Percentiles rank a stretch among this genome's conserved stretches.
Evolutionary conservation across 2,113 vertebrate species (phyloP).

Genomic region (Hypanus sabinus): DNA sequence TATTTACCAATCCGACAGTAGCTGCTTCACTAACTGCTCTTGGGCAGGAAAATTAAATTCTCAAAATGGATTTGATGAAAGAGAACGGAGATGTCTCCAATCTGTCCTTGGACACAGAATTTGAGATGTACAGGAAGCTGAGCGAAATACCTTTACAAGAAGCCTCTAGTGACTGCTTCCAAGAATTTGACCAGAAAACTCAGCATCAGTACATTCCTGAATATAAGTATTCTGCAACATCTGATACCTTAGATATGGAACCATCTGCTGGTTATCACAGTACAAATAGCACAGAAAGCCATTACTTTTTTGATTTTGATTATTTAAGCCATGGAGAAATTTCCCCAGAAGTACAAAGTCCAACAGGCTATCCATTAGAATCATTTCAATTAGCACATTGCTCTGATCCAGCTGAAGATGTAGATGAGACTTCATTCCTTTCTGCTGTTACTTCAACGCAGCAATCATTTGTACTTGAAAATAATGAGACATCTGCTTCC

Average conservation of each 20-base stretch:
- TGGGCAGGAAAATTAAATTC: conserved; percentile 39
- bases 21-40: background rate
- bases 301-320: background rate
- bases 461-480: background rate
- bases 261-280: background rate
- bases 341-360: background rate
- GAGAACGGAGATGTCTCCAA: conserved; percentile 41
- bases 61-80: conserved; percentile 41
- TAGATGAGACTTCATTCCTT: background rate
- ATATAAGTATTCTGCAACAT: background rate
- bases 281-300: background rate
- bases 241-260: background rate
- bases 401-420: background rate
- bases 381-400: background rate
- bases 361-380: background rate
- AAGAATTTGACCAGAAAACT: background rate
- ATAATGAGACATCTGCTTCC: background rate
- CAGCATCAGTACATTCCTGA: background rate
- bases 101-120: conserved; percentile 43
- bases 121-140: conserved; percentile 40
- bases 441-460: conserved; percentile 27
- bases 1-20: background rate
- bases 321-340: background rate
- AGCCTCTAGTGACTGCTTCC: conserved; percentile 36
- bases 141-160: conserved; percentile 36